These are phyloP conservation scores for Pollenia amentaria DNA, from an alignment of 2,888 invertebrate species.

Conservation along the genomic window DNA sequence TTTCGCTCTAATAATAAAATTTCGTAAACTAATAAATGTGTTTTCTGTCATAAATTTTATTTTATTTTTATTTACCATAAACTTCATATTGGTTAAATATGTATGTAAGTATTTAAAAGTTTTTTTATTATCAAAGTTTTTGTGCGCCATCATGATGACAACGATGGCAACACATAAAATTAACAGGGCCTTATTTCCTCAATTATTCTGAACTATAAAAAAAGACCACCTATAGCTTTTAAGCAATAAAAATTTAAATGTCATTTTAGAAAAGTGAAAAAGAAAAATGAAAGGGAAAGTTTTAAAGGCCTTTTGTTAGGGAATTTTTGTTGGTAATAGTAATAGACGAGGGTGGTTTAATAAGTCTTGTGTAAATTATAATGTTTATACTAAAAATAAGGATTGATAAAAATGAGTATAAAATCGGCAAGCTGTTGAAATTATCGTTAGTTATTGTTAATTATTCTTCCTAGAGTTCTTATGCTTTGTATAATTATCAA, in stretches of 20 bases:
- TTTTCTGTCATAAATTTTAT: conserved; percentile 2
- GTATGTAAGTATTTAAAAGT: neutral
- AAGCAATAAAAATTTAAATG: neutral
- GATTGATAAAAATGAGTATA: too few species aligned
- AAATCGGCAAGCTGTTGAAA: too few species aligned
- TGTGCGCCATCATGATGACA: neutral
- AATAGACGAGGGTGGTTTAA: too few species aligned
- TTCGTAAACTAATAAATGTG: too few species aligned
- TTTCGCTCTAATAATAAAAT: too few species aligned
- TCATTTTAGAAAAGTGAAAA: neutral
- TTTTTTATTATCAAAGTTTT: conserved; percentile 30
- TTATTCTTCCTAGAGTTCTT: too few species aligned
- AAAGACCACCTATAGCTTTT: conserved; percentile 23
- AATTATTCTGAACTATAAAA: neutral
- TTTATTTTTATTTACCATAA: conserved; percentile 21
- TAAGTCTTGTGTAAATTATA: too few species aligned
- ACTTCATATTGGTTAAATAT: neutral
- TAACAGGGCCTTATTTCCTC: neutral
- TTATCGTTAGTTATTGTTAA: too few species aligned
- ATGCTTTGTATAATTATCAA: too few species aligned
- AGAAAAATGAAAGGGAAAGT: neutral
- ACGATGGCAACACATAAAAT: neutral
- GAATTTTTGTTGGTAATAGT: neutral
- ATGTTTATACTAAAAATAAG: too few species aligned
- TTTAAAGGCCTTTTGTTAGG: neutral